A percentile compares a stretch with the other conserved stretches of the same genome.
phyloP scores from a whole-genome alignment of 2,888 invertebrate species.

The Endomychus coccineus region DNA sequence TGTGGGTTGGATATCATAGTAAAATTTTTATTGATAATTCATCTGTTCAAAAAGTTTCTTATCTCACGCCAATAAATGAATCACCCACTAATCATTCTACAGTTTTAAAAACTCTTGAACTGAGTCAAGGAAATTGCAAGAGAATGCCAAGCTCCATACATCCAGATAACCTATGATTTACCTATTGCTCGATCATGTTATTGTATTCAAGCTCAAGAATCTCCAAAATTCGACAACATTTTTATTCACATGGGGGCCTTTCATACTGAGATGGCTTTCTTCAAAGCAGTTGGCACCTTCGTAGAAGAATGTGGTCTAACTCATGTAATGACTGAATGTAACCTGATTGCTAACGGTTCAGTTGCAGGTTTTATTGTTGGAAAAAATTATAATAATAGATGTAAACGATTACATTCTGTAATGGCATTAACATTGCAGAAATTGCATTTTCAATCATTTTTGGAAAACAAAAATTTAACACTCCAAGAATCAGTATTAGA shows the following conservation, averaged over 20 bases:
- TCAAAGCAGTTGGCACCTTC: constrained; percentile 20
- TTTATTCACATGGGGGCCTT: constrained; percentile 32
- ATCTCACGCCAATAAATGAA: constrained; percentile 31
- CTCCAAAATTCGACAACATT: constrained; percentile 29
- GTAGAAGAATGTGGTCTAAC: constrained; percentile 19
- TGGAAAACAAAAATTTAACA: constrained; percentile 16
- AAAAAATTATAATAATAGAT: constrained; percentile 18
- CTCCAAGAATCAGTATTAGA: constrained; percentile 17
- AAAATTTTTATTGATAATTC: constrained; percentile 24
- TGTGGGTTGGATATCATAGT: constrained; percentile 28
- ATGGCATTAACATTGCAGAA: constrained; percentile 21
- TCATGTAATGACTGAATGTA: constrained; percentile 15
- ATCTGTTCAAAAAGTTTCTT: constrained; percentile 27
- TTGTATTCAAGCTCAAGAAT: constrained; percentile 27
- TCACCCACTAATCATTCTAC: constrained; percentile 29
- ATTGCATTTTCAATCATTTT: constrained; percentile 27
- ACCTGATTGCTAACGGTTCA: constrained; percentile 17
- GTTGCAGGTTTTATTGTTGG: constrained; percentile 16
- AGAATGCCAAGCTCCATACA: constrained; percentile 23
- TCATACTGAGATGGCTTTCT: constrained; percentile 19
- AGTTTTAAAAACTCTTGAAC: constrained; percentile 28
- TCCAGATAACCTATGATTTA: constrained; percentile 28
- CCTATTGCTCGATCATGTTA: constrained; percentile 23
- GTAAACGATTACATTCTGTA: constrained; percentile 19
- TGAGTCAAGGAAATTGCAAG: constrained; percentile 23